Evolutionary conservation across 1,140 invertebrate species (phyloP), one percentile per base, ranked within the genome.

Genomic region (Arion vulgaris): DNA sequence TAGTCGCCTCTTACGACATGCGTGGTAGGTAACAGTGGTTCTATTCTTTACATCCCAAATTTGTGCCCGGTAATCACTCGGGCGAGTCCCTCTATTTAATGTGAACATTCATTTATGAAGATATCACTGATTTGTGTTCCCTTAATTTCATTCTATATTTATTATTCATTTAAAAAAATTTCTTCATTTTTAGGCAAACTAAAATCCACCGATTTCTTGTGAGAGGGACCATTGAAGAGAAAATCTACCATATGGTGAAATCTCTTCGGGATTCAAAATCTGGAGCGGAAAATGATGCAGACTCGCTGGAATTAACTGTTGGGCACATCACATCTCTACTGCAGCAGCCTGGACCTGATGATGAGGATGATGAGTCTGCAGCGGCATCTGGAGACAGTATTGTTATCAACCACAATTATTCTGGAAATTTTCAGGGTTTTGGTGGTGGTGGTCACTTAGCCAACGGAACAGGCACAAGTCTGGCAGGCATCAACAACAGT

Each of bases 201-300:
- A 90, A 93, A 57, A 94, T 96, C 0, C 95, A 96, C 92, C 93
- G 94, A 77, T 96, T 96, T 86, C 90, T 96, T 39, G 93, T 96
- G 4, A 92, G 93, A 79, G 92, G 93, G 45, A 96, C 95, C 2
- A 95, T 96, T 38, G 95, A 96, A 91, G 95, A 96, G 87, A 93
- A 94, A 62, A 95, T 96, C 86, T 90, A 94, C 80, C 78, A 86
- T 11, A 90, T 93, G 84, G 82, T 91, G 15, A 84, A 89, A 72
- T 78, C 85, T 4, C 72, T 87, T 9, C 84, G 85, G 41, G 83
- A 88, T n/a, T 80, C 81, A 32, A 80, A 73, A 26, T 80, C 86
- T n/a, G 85, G 84, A 62, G 69, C 84, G 38, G 75, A 81, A 41
- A 80, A 87, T 41, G 87, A 84, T 41, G 62, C 81, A 26, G 88